Evolutionary conservation across 2,113 vertebrate species (phyloP), one percentile per base, ranked within the genome.

Genomic region (Antechinus stuartii): DNA sequence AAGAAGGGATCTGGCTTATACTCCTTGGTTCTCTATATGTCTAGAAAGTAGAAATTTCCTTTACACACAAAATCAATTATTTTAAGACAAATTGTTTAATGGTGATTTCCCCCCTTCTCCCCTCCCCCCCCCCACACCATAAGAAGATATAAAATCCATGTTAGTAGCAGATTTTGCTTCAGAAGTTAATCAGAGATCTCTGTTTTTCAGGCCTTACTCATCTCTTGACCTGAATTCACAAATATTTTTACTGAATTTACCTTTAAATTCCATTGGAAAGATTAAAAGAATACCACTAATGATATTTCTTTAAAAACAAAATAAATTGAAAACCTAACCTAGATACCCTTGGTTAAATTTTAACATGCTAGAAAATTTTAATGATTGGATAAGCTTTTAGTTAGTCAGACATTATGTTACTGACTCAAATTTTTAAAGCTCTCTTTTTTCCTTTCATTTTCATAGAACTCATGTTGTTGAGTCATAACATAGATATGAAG

Each of bases 291-390:
- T 22, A 84, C 68, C 42, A 23, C 68, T 26, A 84, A n/a, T 2
- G 19, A 30, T 42, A 2, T 84, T 84, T 84, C 16, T 42, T 7
- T 42, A 22, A 84, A 84, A 84, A 22, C n/a, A 19, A 76, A 76
- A 76, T 35, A 84, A 84, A 57, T 22, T 5, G 12, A 61, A 61
- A 61, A 61, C 19, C 19, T 84, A 84, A 35, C 19, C 68, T 84
- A 84, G 68, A 42, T 23, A 84, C 91, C 90, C 96, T 96, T 97
- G 68, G 61, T 93, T 96, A 95, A 93, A 57, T 96, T 92, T 95
- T 95, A 55, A 95, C 52, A 8, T 26, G 57, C 96, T 94, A 94
- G 47, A n/a, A 91, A 91, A 95, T 52, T 95, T 96, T 94, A 95
- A 93, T 96, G 93, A 47, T 95, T 91, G 54, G 91, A 93, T 35